Base-by-base conservation (phyloP, 1,140 invertebrate species). In the Physella acuta region DNA sequence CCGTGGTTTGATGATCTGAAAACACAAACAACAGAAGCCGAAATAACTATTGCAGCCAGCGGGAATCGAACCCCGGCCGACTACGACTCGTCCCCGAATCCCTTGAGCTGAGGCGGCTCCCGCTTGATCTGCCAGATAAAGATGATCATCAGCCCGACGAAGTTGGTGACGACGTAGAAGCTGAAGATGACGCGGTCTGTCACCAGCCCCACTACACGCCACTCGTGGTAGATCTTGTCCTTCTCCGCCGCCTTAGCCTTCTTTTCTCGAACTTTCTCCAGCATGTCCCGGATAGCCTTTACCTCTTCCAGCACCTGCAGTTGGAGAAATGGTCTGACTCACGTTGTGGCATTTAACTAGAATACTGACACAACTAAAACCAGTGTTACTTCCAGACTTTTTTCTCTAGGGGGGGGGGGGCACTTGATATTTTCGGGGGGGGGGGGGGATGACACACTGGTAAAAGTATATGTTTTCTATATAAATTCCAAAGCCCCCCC, bases 151-250 rank as follows among this genome's bases (percentile, higher is more conserved):
- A 84, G 68, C 8, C 81, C 80, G 33, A 81, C 72, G 30, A 81
- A 75, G 61, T 82, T 85, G 28, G 79, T 76, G 16, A 80, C 55
- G 11, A 86, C 62, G 71, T 86, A 86, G 8, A 79, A 68, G 55
- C 81, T 79, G 76, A 86, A 86, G 69, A 86, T 82, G 3, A 85
- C 64, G 53, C 85, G 72, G 71, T 86, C 85, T 1, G 84, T 73
- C 17, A 85, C 82, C 55, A 83, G 77, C 5, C 82, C 83, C 17
- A 86, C 82, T 26, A 82, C 74, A 66, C 81, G 73, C 85, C 85
- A 86, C 70, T 85, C 84, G 17, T 77, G 68, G 28, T 76, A 68
- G 16, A 77, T 73, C 71, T 77, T 77, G 37, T 82, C 79, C 53
- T 78, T 79, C 44, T 76, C 66, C 49, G 81, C 82, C 55, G 73